Conservation (phyloP, 2,888 invertebrate species). For the Sisyra terminalis region DNA sequence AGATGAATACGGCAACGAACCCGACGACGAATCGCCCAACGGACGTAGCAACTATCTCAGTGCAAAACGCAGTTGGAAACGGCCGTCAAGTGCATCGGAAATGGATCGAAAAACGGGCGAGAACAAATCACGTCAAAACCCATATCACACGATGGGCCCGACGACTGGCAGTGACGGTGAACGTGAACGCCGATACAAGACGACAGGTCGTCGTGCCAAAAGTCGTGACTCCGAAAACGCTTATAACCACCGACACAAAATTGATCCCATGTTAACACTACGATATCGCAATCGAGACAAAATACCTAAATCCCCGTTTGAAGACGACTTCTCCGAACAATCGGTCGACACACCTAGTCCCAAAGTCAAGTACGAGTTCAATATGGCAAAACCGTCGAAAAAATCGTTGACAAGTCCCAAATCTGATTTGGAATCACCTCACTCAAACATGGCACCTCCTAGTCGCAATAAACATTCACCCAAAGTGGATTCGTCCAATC, state of each 20-base stretch:
- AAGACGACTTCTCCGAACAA: slow-evolving; percentile 12
- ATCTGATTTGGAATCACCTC: slow-evolving; percentile 4
- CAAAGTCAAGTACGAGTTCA: slow-evolving; percentile 5
- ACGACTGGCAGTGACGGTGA: slow-evolving; percentile 36
- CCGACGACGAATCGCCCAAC: slow-evolving; percentile 17
- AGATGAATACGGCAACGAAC: slow-evolving; percentile 31
- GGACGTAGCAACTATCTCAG: slow-evolving; percentile 21
- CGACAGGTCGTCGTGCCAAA: slow-evolving; percentile 27
- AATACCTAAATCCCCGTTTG: slow-evolving; percentile 11
- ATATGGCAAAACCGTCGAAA: neutral
- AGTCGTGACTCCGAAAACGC: slow-evolving; percentile 26
- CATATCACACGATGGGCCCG: slow-evolving; percentile 16
- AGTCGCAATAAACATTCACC: neutral
- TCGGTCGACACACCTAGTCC: slow-evolving; percentile 8
- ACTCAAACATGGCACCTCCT: neutral
- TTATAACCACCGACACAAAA: slow-evolving; percentile 20
- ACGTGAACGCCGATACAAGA: slow-evolving; percentile 34
- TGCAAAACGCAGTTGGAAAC: slow-evolving; percentile 29
- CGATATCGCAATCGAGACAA: slow-evolving; percentile 14
- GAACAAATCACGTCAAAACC: slow-evolving; percentile 20
- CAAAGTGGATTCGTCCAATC: neutral
- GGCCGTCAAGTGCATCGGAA: slow-evolving; percentile 39
- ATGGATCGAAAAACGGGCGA: slow-evolving; percentile 31
- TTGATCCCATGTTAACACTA: slow-evolving; percentile 20
- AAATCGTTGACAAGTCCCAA: slow-evolving; percentile 4